phyloP scores from a whole-genome alignment of 2,888 invertebrate species.

The Cephus nigrinus region DNA sequence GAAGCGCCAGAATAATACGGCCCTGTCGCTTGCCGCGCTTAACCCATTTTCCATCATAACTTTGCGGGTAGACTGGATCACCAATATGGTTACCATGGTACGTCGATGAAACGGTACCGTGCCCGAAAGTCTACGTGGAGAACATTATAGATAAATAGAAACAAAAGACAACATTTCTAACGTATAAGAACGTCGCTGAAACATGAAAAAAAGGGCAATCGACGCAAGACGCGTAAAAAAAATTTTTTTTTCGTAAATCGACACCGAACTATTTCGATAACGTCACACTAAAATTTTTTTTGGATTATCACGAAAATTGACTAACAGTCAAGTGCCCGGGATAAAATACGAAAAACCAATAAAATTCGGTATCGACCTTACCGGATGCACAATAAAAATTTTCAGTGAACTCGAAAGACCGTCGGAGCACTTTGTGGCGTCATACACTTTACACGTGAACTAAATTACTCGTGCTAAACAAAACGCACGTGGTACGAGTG shows the following conservation, averaged over 20 bases:
- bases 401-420: background rate
- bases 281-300: no score
- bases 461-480: background rate
- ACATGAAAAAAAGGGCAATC: no score
- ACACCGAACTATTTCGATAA: no score
- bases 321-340: no score
- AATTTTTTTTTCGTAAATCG: no score
- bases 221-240: no score
- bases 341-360: no score
- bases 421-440: background rate
- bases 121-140: background rate
- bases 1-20: slow-evolving; percentile 19
- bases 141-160: background rate
- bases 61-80: background rate
- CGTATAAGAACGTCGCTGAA: no score
- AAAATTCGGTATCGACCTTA: background rate
- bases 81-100: background rate
- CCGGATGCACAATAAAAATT: background rate
- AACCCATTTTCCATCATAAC: background rate
- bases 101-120: no score
- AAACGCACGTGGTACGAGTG: background rate
- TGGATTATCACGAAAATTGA: no score
- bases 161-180: background rate
- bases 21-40: slow-evolving; percentile 8
- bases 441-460: background rate